Evolutionary conservation across 2,888 invertebrate genomes (phyloP), one percentile per base, ranked within the genome.

Genomic region (Drosophila mulleri): DNA sequence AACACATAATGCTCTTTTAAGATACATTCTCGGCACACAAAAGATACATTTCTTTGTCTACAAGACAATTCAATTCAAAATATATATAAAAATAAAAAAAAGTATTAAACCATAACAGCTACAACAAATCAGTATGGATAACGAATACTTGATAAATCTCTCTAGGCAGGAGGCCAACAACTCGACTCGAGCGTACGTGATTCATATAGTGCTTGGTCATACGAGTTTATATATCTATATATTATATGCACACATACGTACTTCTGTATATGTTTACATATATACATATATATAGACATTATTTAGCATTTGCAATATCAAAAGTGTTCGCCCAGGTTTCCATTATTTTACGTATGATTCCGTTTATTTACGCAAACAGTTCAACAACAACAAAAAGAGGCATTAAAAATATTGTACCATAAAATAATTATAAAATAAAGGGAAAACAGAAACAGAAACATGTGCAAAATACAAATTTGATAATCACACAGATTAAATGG

Each of bases 361-460:
- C 56, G 79, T 60, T 52, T 74, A 82, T 88, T 88, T 85, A 86
- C 78, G 82, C 83, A 88, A 83, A 83, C 75, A 88, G 80, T 75
- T 71, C 60, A 18, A 29, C 16, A 23, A 57, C 63, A 69, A 57
- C 66, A 72, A 61, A 71, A 57, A 69, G 72, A 61, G 71, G 47
- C 80, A 80, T 78, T 83, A 73, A 77, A 74, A 79, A 82, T 74
- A 72, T 70, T 68, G 77, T 69, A 63, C 47, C 45, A 63, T 52
- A 64, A 67, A 26, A 41, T n/a, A 23, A 48, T 41, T 39, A 56
- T 35, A 26, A 61, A 41, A 48, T 26, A 26, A 45, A 57, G 20
- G 23, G 50, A 59, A 72, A 67, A 47, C 57, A 32, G 57, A 58
- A 69, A 64, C 52, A 62, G 61, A 64, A 72, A 60, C 69, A 73